Evolutionary conservation across 2,113 vertebrate species (phyloP).

Genomic region (Ranitomeya variabilis): DNA sequence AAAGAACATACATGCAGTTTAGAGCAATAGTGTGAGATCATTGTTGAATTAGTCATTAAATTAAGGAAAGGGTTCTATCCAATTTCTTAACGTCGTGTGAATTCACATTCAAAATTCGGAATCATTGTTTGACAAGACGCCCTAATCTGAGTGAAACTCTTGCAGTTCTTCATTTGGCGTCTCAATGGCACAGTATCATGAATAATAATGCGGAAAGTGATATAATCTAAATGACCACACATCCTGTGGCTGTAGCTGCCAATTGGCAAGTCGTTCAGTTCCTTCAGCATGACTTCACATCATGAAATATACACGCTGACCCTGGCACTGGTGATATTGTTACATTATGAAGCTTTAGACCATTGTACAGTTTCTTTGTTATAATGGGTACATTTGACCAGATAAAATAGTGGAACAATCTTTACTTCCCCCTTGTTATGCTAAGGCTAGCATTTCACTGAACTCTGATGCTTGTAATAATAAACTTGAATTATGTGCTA

Average conservation of each 20-base stretch:
- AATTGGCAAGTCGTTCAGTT: constrained; percentile 36
- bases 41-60: background rate
- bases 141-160: constrained; percentile 10
- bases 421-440: background rate
- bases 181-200: constrained; percentile 13
- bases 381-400: background rate
- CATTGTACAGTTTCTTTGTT: constrained; percentile 1
- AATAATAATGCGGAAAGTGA: constrained; percentile 36
- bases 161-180: background rate
- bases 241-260: constrained; percentile 37
- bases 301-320: constrained; percentile 39
- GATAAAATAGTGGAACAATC: constrained; percentile 54
- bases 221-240: constrained; percentile 22
- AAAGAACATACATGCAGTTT: too few relatives aligned
- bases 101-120: background rate
- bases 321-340: constrained; percentile 20
- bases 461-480: constrained; percentile 12
- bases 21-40: background rate
- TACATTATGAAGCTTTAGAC: background rate
- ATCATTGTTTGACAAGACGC: background rate
- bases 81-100: background rate
- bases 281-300: constrained; percentile 29
- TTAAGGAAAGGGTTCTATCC: background rate
- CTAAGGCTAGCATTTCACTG: constrained; percentile 27
- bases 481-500: constrained; percentile 1